phyloP scores from a whole-genome alignment of 2,797 vertebrate genomes.

The Myiothlypis chrysogaster region DNA sequence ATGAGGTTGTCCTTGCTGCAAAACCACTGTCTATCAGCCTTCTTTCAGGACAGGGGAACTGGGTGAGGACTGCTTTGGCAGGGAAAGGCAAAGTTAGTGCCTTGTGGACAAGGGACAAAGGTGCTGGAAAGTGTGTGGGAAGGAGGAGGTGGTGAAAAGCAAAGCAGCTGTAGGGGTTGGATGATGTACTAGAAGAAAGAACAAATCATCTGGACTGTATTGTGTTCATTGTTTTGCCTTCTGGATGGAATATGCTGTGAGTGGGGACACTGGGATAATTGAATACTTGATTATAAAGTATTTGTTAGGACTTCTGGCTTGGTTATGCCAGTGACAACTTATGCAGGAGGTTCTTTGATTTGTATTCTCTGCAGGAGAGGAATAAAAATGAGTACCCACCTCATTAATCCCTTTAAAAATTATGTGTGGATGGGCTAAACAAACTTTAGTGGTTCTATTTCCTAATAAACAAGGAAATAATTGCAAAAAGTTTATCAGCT shows the following conservation, averaged over 20 bases:
- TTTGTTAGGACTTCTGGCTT: background rate
- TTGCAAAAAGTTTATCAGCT: slow-evolving; percentile 62
- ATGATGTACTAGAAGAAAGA: background rate
- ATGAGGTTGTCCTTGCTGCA: background rate
- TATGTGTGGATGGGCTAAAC: slow-evolving; percentile 14
- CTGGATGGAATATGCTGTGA: background rate
- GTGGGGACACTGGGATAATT: background rate
- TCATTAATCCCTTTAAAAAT: slow-evolving; percentile 38
- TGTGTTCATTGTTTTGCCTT: background rate
- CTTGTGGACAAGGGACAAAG: background rate
- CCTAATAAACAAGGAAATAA: slow-evolving; percentile 44
- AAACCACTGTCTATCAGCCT: background rate
- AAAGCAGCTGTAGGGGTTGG: background rate
- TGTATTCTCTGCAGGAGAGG: background rate
- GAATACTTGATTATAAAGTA: background rate
- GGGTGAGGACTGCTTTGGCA: background rate
- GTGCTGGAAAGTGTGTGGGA: background rate
- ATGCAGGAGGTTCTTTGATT: background rate
- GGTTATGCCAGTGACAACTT: background rate
- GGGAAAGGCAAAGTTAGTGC: background rate
- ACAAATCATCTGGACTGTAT: background rate
- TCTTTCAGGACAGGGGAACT: background rate
- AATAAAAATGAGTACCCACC: background rate
- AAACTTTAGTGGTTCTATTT: slow-evolving; percentile 43
- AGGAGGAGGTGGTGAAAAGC: background rate